These are phyloP conservation scores for Strigops habroptila DNA, from an alignment of 2,113 vertebrate genomes.

Conservation along the genomic window DNA sequence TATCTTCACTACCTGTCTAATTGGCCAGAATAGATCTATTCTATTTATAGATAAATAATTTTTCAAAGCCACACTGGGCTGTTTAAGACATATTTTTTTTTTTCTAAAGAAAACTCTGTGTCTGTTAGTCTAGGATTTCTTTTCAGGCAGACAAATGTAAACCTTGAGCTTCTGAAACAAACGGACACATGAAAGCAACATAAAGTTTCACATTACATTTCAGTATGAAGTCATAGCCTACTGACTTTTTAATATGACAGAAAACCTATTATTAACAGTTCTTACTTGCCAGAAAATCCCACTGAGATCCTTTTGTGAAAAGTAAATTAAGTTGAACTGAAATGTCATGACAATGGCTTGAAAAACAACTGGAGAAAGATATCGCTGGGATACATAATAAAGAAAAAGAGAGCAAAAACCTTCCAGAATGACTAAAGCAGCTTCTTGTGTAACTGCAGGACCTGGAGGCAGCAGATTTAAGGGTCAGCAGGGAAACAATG, in stretches of 20 bases:
- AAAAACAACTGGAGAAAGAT: neutral
- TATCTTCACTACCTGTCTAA: neutral
- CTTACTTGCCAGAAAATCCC: neutral
- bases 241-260: neutral
- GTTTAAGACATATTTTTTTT: neutral
- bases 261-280: neutral
- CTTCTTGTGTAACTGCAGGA: neutral
- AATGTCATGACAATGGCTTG: neutral
- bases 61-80: neutral
- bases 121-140: neutral
- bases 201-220: neutral
- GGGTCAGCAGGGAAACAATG: neutral
- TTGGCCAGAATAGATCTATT: neutral
- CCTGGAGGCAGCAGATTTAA: neutral
- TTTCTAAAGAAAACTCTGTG: neutral
- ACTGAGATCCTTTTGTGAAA: neutral
- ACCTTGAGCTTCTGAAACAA: neutral
- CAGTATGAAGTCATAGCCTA: neutral
- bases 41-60: neutral
- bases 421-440: neutral
- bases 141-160: neutral
- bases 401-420: neutral
- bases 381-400: neutral
- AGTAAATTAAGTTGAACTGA: neutral
- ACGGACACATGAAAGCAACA: neutral